phyloP scores from a whole-genome alignment of 2,113 vertebrate species.

The Electrona antarctica region DNA sequence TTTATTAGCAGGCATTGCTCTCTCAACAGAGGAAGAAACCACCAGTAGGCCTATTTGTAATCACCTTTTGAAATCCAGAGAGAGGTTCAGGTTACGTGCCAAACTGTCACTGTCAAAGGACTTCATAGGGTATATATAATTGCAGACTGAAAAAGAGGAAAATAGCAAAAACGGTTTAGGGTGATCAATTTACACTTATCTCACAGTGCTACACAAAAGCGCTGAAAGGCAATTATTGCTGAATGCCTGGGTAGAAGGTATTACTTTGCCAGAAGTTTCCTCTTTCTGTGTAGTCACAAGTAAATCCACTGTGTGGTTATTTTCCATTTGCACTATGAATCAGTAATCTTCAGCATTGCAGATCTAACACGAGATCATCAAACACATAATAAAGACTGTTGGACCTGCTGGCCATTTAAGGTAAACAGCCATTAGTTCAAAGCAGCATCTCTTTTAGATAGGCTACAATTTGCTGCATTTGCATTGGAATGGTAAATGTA shows the following conservation, averaged over 20 bases:
- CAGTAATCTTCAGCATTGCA: constrained; percentile 38
- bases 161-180: not conserved
- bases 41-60: constrained; percentile 5
- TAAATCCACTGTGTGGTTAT: constrained; percentile 32
- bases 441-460: too few relatives aligned
- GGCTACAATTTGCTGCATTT: too few relatives aligned
- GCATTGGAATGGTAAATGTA: not conserved
- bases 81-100: constrained; percentile 79
- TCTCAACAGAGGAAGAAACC: not conserved
- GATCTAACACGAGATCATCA: not conserved
- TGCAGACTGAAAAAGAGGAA: constrained; percentile 81
- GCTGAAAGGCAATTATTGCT: not conserved
- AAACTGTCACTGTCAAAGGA: constrained; percentile 51
- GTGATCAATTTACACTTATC: not conserved
- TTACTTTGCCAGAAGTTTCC: constrained; percentile 33
- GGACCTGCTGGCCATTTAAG: not conserved
- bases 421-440: not conserved
- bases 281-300: constrained; percentile 48
- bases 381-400: not conserved
- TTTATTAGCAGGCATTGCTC: not conserved
- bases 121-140: constrained; percentile 79
- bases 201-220: not conserved
- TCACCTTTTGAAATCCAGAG: constrained; percentile 92
- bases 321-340: constrained; percentile 57
- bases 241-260: not conserved